Conservation (phyloP, 2,888 invertebrate genomes). For the Creontiades dilutus region DNA sequence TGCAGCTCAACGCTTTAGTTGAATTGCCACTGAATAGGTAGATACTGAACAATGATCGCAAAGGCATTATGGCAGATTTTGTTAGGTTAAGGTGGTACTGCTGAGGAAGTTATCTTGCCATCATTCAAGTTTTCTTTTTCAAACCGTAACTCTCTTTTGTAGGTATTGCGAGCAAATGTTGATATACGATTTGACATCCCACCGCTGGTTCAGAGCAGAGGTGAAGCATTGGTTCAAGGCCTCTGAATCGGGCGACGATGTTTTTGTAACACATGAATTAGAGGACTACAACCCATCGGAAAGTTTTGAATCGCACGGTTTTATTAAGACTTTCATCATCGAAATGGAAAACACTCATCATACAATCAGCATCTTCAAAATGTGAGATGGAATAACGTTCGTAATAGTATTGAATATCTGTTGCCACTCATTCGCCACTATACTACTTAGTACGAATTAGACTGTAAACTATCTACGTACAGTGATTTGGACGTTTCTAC, state of each 20-base stretch:
- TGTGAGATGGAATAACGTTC: background rate
- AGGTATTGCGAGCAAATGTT: background rate
- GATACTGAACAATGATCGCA: too few relatives aligned
- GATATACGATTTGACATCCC: background rate
- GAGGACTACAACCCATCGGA: background rate
- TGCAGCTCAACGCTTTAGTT: too few relatives aligned
- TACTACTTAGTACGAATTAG: too few relatives aligned
- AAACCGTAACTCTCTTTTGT: too few relatives aligned
- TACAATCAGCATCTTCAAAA: background rate
- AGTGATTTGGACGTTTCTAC: too few relatives aligned
- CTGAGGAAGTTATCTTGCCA: background rate
- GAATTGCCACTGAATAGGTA: too few relatives aligned
- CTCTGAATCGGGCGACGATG: background rate
- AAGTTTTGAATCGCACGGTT: background rate
- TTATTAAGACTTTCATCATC: background rate
- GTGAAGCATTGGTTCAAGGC: background rate
- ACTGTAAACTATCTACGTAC: too few relatives aligned
- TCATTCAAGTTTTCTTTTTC: background rate
- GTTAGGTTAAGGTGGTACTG: too few relatives aligned
- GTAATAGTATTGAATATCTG: too few relatives aligned
- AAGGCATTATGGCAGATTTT: too few relatives aligned
- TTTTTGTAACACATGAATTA: background rate
- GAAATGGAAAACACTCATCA: background rate
- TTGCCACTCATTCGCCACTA: too few relatives aligned
- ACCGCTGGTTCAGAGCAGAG: background rate